Base-by-base conservation (phyloP, 2,888 invertebrate species). In the Orthonychiurus folsomi region DNA sequence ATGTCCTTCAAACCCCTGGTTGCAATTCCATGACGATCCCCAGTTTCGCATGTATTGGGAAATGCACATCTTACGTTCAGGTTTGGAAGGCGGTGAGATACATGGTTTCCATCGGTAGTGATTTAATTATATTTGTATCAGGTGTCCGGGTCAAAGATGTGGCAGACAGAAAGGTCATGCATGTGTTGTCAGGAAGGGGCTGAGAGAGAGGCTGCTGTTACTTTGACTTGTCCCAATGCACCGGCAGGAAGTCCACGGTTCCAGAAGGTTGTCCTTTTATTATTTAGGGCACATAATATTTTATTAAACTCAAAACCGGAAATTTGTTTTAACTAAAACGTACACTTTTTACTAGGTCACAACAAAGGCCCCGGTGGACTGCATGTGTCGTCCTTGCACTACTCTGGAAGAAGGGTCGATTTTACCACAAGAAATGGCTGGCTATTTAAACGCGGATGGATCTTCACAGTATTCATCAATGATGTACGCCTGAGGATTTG, bases 181-280 rank as follows among this genome's bases (percentile, higher is more conserved):
- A 93, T 92, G 85, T 94, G 93, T 77, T 94, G 93, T 76, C 93
- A 93, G 78, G 93, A 93, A 77, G 90, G 90, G 71, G 92, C 92
- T 2, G 91, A 93, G 79, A 81, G 93, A 69, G 93, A 93, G 78
- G 93, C 93, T 1, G 86, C 87, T 21, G 91, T 93, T 12, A 86
- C 90, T 5, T 79, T 93, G 27, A 88, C 87, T 76, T 94, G 93
- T 75, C 93, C 93, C 1, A 90, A 91, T 77, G 89, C 91, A 18
- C 88, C 88, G 75, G 85, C 84, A 63, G 91, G 91, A 67, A 9
- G 9, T 37, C 84, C 88, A 59, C 88, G 88, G 79, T 87, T 89
- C 74, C 84, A 87, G 76, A 91, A 89, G 84, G 89, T 89, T 76
- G 52, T 18, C 1, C 23, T 20, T n/a, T 21, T 27, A 47, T 53